Base-by-base conservation (phyloP, 92 coral and sea anemone genomes). In the Epizoanthus scotinus region DNA sequence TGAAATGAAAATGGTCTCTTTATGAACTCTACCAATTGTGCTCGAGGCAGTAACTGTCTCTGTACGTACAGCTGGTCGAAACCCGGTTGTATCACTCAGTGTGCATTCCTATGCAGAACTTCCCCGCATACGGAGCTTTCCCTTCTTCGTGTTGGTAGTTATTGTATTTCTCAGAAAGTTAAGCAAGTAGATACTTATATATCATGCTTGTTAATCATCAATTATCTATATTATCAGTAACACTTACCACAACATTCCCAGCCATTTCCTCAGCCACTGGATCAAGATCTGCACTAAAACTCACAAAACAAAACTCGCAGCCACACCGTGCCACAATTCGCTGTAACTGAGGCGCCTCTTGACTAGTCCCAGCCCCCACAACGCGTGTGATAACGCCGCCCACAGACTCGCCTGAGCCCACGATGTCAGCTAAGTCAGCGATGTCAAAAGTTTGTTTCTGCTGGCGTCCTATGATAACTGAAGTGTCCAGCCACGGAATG, bases 381-480 rank as follows among this genome's bases (percentile, higher is more conserved):
- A 85, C 86, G 49, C 92, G 88, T 71, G 86, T 92, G 31, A 96
- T 91, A 71, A 96, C 90, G 25, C 97, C 95, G 8, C 99, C 99
- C 26, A 96, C 94, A 21, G 97, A 91, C 58, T 96, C 99, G 21
- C 99, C 99, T 58, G 99, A 87, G 40, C 98, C 98, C 58, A 96
- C 94, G 61, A 96, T 94, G 70, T 94, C 83, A 63, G 95, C 90
- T 49, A 94, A 85, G 69, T 96, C 99, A 54, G 96, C 89, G 19
- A 96, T 91, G 79, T 87, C 99, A 84, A 88, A 88, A 56, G 86
- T 92, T 55, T 93, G 83, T 83, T 93, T 93, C 85, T 86, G 79
- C 58, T 88, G 97, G 13, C 98, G 92, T 56, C 98, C 94, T 8
- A 93, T 91, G 40, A 96, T 93, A 44, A 94, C 92, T 57, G 91